A percentile compares a stretch with the other conserved stretches of the same genome.
Conservation (phyloP, 2,888 invertebrate species). For the Thalpophila matura region DNA sequence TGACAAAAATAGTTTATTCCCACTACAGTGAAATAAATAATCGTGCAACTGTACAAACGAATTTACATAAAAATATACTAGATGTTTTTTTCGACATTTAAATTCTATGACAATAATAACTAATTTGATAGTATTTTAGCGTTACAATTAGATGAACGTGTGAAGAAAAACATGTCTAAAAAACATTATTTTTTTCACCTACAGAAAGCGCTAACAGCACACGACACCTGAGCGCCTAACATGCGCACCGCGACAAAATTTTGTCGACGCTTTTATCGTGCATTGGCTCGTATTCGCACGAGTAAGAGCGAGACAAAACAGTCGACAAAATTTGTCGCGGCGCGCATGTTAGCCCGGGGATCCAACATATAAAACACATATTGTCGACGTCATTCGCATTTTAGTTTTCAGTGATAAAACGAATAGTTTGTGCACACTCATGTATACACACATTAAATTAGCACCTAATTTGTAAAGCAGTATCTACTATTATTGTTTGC, state of each 20-base stretch:
- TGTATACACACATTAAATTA: conserved; percentile 83
- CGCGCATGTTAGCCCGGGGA: too few species aligned
- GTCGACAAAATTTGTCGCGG: too few species aligned
- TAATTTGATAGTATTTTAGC: conserved; percentile 52
- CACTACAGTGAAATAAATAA: conserved; percentile 77
- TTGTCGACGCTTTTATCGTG: too few species aligned
- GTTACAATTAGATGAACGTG: conserved; percentile 49
- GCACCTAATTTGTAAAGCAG: conserved; percentile 89
- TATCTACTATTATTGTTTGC: conserved; percentile 75
- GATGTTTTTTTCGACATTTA: conserved; percentile 63
- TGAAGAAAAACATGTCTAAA: conserved; percentile 51
- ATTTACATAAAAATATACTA: conserved; percentile 72
- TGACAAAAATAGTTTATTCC: conserved; percentile 76
- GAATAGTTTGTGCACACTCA: conserved; percentile 82
- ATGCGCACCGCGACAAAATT: too few species aligned
- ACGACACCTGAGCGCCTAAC: conserved; percentile 56
- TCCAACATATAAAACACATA: conserved; percentile 79
- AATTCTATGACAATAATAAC: conserved; percentile 60
- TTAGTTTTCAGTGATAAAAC: conserved; percentile 76
- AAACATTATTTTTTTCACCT: conserved; percentile 49
- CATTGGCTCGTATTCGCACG: too few species aligned
- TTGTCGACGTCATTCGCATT: conserved; percentile 88
- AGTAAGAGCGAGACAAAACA: too few species aligned
- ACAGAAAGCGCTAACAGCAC: conserved; percentile 65
- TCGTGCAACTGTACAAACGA: conserved; percentile 85